Conservation (phyloP, 1,140 invertebrate genomes). For the Nephila pilipes region DNA sequence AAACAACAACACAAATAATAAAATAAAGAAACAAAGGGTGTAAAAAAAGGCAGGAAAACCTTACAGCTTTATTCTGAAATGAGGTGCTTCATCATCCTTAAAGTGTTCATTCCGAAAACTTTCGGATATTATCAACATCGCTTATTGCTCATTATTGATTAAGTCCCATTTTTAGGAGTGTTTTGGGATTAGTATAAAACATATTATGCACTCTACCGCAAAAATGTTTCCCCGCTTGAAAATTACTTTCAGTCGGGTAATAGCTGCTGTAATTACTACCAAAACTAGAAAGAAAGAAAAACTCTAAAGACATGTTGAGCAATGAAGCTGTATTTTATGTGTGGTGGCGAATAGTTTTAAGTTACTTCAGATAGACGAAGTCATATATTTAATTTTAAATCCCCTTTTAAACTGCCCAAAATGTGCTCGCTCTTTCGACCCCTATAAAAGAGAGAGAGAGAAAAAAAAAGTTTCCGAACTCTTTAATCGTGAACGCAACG, state of each 20-base stretch:
- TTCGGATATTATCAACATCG: slow-evolving; percentile 39
- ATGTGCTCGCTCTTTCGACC: neutral
- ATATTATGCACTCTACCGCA: slow-evolving; percentile 17
- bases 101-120: slow-evolving; percentile 29
- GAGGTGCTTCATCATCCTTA: slow-evolving; percentile 34
- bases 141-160: slow-evolving; percentile 50
- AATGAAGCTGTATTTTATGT: slow-evolving; percentile 4
- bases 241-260: slow-evolving; percentile 2
- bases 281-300: slow-evolving; percentile 5
- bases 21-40: neutral
- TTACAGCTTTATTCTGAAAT: slow-evolving; percentile 20
- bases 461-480: neutral
- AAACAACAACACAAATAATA: neutral
- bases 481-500: neutral
- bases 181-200: slow-evolving; percentile 30
- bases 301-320: neutral
- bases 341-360: neutral
- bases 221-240: neutral
- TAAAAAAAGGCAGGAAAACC: neutral
- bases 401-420: neutral
- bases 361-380: neutral
- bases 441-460: neutral
- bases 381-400: slow-evolving; percentile 46
- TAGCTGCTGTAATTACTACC: slow-evolving; percentile 17
- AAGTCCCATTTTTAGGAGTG: slow-evolving; percentile 23